Conservation (phyloP, 1,140 invertebrate species). For the Drepana arcuata region DNA sequence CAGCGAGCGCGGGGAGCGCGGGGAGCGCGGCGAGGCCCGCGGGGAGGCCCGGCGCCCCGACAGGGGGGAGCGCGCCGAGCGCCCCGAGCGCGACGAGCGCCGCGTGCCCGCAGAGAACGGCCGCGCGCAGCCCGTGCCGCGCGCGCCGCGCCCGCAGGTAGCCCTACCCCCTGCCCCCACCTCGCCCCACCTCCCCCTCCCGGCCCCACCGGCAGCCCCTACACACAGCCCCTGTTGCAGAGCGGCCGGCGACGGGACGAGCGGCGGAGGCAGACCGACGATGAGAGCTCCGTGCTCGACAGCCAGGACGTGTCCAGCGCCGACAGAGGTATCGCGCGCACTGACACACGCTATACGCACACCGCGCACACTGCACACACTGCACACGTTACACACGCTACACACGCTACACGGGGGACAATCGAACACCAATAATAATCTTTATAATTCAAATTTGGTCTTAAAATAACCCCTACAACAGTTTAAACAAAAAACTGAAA, state of each 20-base stretch:
- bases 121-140: constrained; percentile 38
- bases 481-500: too few relatives aligned
- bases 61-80: constrained; percentile 15
- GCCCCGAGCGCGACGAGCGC: constrained; percentile 10
- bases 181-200: constrained; percentile 57
- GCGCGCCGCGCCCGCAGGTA: constrained; percentile 8
- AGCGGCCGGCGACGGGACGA: constrained; percentile 74
- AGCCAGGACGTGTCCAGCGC: constrained; percentile 84
- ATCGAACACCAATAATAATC: too few relatives aligned
- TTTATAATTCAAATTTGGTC: too few relatives aligned
- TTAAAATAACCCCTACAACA: too few relatives aligned
- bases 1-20: constrained; percentile 25
- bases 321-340: constrained; percentile 76
- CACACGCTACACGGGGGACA: not conserved
- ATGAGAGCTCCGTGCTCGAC: constrained; percentile 85
- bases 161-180: constrained; percentile 41
- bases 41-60: constrained; percentile 10
- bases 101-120: constrained; percentile 62
- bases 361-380: not conserved
- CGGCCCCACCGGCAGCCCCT: constrained; percentile 20
- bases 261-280: constrained; percentile 80
- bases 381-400: constrained; percentile 2
- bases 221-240: constrained; percentile 17
- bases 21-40: constrained; percentile 20
- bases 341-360: constrained; percentile 1